These are phyloP conservation scores for Abscondita cerata DNA, from an alignment of 2,888 invertebrate species.

Conservation along the genomic window DNA sequence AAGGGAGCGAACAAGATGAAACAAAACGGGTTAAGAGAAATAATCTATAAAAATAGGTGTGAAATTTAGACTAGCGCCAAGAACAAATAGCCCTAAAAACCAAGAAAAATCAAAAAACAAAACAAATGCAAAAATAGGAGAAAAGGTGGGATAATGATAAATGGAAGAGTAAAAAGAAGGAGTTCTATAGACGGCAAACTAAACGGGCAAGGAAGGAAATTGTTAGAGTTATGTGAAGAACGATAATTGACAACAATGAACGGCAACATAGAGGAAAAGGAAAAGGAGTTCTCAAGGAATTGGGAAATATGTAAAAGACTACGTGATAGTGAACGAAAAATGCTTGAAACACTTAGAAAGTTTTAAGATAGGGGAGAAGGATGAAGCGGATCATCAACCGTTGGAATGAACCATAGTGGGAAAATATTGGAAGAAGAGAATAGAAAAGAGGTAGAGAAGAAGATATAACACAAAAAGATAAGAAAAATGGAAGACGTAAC, in stretches of 20 bases:
- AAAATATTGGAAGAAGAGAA: not conserved
- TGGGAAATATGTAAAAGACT: not conserved
- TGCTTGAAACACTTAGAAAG: no score
- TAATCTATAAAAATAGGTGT: not conserved
- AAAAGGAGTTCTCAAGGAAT: not conserved
- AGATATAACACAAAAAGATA: not conserved
- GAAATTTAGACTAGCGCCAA: not conserved
- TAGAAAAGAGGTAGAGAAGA: not conserved
- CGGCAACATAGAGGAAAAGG: not conserved
- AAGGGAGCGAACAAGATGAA: not conserved
- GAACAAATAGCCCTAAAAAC: no score
- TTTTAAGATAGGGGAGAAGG: no score
- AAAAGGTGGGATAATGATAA: not conserved
- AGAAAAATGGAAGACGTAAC: not conserved
- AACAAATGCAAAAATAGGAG: not conserved
- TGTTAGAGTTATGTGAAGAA: no score
- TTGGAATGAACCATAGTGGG: not conserved
- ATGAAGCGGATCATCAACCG: no score
- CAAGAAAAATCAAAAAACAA: not conserved
- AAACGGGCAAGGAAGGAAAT: not conserved
- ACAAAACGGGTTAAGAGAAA: not conserved
- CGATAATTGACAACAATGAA: no score
- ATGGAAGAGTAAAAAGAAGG: no score
- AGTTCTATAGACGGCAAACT: no score
- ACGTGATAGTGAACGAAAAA: no score